Base-by-base conservation (phyloP, 2,797 vertebrate species). In the Botia kubotai region DNA sequence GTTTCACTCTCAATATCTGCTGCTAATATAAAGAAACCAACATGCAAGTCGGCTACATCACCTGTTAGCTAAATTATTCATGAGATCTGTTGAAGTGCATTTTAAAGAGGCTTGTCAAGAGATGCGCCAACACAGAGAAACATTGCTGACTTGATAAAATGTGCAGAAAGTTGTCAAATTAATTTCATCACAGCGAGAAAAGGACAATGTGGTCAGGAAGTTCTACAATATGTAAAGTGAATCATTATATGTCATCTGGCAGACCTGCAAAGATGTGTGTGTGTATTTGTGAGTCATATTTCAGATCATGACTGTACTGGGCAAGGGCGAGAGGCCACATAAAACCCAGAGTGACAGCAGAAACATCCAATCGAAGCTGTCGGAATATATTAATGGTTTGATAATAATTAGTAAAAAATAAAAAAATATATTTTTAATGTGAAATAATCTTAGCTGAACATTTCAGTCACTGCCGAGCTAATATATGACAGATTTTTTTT, bases 21-120 rank as follows among this genome's bases (percentile, higher is more conserved):
- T 82, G 78, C 83, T 85, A 76, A 88, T 88, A 68, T 77, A 83
- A 89, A 86, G 80, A 62, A 69, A 88, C 88, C 89, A 83, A 82
- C 87, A 67, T 39, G 62, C 80, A 87, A n/a, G 29, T 86, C 82
- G 81, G 81, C 65, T 79, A 48, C 84, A 84, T 91, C 87, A 90
- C 86, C 87, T 88, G 84, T 83, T 83, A 66, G 74, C 46, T 80
- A 72, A 80, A 83, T 77, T 86, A 75, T 52, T 65, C 77, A 84
- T 75, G 78, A 79, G 70, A 82, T 84, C 80, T 80, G 71, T 87
- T 66, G 75, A 80, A 77, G 55, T 57, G 60, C 77, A 77, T 75
- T 78, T 81, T 81, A 57, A 78, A 83, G 82, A 80, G 57, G 46
- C 19, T 33, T 46, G 65, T 55, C 66, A 62, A 83, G 73, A 76